A percentile compares a stretch with the other conserved stretches of the same genome.
Evolutionary conservation across 2,113 vertebrate species (phyloP).

Genomic region (Syngnathoides biaculeatus): DNA sequence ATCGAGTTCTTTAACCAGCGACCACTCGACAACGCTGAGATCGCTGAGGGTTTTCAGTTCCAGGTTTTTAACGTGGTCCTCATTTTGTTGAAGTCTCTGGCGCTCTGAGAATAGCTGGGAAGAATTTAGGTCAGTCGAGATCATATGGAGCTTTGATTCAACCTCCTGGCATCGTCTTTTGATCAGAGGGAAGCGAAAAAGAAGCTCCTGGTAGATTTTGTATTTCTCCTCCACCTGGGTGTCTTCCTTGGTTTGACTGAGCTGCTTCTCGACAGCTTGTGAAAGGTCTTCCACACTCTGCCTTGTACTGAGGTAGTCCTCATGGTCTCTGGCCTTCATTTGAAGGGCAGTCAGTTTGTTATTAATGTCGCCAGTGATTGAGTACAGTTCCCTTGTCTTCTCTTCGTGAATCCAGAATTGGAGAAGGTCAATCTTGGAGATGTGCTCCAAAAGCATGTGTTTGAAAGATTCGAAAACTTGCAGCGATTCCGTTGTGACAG

Average conservation of each 20-base stretch:
- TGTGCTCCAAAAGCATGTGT: slow-evolving; percentile 62
- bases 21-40: slow-evolving; percentile 61
- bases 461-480: slow-evolving; percentile 52
- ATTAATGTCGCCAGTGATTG: slow-evolving; percentile 64
- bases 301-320: slow-evolving; percentile 69
- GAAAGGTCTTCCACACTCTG: slow-evolving; percentile 68
- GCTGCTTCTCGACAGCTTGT: slow-evolving; percentile 67
- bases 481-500: slow-evolving; percentile 62
- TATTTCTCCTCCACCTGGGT: slow-evolving; percentile 55
- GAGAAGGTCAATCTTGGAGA: slow-evolving; percentile 58
- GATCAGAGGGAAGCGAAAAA: slow-evolving; percentile 70
- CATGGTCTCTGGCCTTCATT: slow-evolving; percentile 55
- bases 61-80: slow-evolving; percentile 60
- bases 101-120: slow-evolving; percentile 72
- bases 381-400: slow-evolving; percentile 57
- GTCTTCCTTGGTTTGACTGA: slow-evolving; percentile 54
- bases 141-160: slow-evolving; percentile 66
- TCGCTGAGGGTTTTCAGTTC: slow-evolving; percentile 63
- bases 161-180: slow-evolving; percentile 66
- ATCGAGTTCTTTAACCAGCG: slow-evolving; percentile 57
- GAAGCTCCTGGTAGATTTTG: slow-evolving; percentile 68
- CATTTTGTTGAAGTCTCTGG: slow-evolving; percentile 63
- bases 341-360: slow-evolving; percentile 63
- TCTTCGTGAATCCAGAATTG: slow-evolving; percentile 49
- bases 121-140: slow-evolving; percentile 63